These are phyloP conservation scores for Ormyrus pomaceus DNA, from an alignment of 2,888 invertebrate genomes.

Conservation along the genomic window DNA sequence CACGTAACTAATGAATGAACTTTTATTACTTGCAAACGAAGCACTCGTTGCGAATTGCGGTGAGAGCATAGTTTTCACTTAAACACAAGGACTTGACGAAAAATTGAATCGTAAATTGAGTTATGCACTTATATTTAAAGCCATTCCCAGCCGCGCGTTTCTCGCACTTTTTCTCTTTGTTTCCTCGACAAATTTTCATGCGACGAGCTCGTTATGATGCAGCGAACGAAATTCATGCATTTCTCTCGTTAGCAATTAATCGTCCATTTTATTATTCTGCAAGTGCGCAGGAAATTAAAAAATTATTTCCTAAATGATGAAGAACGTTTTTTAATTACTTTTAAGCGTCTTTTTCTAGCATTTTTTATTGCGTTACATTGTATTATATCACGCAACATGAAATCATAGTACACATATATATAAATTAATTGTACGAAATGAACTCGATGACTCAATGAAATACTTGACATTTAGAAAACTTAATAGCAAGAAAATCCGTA, in stretches of 20 bases:
- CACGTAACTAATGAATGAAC: constrained; percentile 44
- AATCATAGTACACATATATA: too few species aligned
- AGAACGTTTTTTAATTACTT: too few species aligned
- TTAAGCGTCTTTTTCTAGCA: too few species aligned
- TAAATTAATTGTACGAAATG: too few species aligned
- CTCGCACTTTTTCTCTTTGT: constrained; percentile 1
- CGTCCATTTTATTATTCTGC: constrained; percentile 2
- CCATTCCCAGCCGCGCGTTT: constrained; percentile 6
- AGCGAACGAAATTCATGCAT: not conserved
- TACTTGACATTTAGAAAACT: too few species aligned
- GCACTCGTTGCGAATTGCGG: constrained; percentile 30
- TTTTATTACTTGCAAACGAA: constrained; percentile 39
- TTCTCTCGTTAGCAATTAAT: constrained; percentile 39
- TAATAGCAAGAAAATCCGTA: not conserved
- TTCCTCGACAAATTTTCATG: not conserved
- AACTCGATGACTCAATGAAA: too few species aligned
- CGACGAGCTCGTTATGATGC: constrained; percentile 35
- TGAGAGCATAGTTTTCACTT: constrained; percentile 29
- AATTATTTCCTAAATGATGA: too few species aligned
- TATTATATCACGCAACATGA: too few species aligned
- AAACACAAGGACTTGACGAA: constrained; percentile 27
- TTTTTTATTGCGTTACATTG: too few species aligned
- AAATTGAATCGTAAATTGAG: constrained; percentile 42
- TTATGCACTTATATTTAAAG: constrained; percentile 30
- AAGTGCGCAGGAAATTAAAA: too few species aligned